Conservation (phyloP, 1,140 invertebrate species). For the Drosophila pruinosa region DNA sequence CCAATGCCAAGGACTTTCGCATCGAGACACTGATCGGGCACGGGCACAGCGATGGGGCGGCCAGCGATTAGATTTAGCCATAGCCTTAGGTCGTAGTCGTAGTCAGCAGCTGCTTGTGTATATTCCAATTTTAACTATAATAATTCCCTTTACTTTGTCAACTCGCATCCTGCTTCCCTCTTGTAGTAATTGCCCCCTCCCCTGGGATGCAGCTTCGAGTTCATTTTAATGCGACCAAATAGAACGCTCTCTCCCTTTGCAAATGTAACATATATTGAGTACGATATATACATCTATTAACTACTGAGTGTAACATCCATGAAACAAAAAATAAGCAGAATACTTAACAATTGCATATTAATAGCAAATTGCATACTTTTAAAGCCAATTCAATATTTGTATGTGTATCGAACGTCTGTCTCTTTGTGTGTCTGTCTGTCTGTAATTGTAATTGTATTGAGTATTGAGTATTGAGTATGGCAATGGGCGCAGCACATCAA, state of each 20-base stretch:
- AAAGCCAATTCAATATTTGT: slow-evolving; percentile 47
- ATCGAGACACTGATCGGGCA: slow-evolving; percentile 81
- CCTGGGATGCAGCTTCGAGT: slow-evolving; percentile 39
- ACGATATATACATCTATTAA: slow-evolving; percentile 15
- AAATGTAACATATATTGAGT: slow-evolving; percentile 46
- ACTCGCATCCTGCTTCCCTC: slow-evolving; percentile 9
- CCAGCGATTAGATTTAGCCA: slow-evolving; percentile 36
- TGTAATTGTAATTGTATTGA: slow-evolving; percentile 34
- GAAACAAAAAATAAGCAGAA: slow-evolving; percentile 7
- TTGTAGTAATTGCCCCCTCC: slow-evolving; percentile 33
- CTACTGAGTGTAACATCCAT: slow-evolving; percentile 30
- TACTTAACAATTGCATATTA: slow-evolving; percentile 50
- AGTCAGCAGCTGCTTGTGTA: slow-evolving; percentile 35
- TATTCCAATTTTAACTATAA: slow-evolving; percentile 57
- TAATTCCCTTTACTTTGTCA: slow-evolving; percentile 32
- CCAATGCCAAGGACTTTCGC: slow-evolving; percentile 79
- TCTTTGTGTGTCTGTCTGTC: slow-evolving; percentile 58
- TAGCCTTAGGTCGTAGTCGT: background rate
- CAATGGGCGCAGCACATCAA: slow-evolving; percentile 39
- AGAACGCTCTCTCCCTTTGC: slow-evolving; percentile 56
- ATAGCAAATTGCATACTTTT: slow-evolving; percentile 67
- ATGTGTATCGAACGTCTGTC: slow-evolving; percentile 33
- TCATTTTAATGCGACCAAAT: slow-evolving; percentile 71
- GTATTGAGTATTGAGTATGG: slow-evolving; percentile 5
- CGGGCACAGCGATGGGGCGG: slow-evolving; percentile 51